Percentiles rank a stretch among this genome's conserved stretches.
These are phyloP conservation scores for Melanotus villosus DNA, from an alignment of 2,888 invertebrate genomes.

Conservation along the genomic window DNA sequence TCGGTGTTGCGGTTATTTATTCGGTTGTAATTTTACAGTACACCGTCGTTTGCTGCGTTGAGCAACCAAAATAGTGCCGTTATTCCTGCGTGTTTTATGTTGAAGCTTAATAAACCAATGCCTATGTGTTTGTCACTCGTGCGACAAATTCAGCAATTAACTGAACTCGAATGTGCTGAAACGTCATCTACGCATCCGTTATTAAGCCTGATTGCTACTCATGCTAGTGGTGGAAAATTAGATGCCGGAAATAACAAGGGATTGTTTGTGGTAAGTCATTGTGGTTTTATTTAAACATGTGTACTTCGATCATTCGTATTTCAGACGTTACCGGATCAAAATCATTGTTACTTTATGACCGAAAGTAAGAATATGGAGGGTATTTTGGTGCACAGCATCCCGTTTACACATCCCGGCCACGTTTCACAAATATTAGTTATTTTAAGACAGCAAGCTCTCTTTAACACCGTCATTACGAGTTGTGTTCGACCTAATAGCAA, in stretches of 20 bases:
- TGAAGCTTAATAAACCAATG: slow-evolving; percentile 85
- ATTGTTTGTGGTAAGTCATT: slow-evolving; percentile 82
- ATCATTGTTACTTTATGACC: slow-evolving; percentile 94
- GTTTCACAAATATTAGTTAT: slow-evolving; percentile 89
- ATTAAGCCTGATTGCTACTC: slow-evolving; percentile 84
- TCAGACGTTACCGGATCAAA: slow-evolving; percentile 92
- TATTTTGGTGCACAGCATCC: slow-evolving; percentile 83
- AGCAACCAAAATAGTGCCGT: slow-evolving; percentile 89
- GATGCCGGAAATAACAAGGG: slow-evolving; percentile 83
- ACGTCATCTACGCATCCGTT: slow-evolving; percentile 75
- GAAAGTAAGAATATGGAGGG: slow-evolving; percentile 85
- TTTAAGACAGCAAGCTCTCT: slow-evolving; percentile 91
- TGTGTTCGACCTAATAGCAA: slow-evolving; percentile 88
- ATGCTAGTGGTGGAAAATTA: slow-evolving; percentile 81
- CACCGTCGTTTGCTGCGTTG: slow-evolving; percentile 86
- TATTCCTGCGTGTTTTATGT: slow-evolving; percentile 91
- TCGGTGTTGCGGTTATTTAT: too few relatives aligned
- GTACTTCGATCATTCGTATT: slow-evolving; percentile 58
- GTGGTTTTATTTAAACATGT: too few relatives aligned
- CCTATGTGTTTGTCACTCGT: slow-evolving; percentile 87
- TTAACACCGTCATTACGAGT: slow-evolving; percentile 90
- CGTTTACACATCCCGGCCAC: slow-evolving; percentile 94
- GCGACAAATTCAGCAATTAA: slow-evolving; percentile 75
- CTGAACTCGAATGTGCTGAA: slow-evolving; percentile 73
- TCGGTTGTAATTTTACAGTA: slow-evolving; percentile 68